Conservation (phyloP, 2,888 invertebrate genomes). For the Amblyjoppa proteus region DNA sequence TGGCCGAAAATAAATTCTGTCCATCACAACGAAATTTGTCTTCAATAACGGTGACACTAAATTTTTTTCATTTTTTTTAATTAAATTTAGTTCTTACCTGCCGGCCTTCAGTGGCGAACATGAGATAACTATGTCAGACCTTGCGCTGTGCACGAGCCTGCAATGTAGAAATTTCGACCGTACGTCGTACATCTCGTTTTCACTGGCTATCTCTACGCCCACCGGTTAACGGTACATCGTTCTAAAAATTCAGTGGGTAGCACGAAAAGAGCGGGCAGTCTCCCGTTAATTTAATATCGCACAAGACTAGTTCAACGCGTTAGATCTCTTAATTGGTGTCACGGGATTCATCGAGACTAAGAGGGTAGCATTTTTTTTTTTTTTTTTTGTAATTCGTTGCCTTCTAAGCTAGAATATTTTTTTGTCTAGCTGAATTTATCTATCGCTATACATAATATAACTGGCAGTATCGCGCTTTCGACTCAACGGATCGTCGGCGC, state of each 20-base stretch:
- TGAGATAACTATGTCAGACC: background rate
- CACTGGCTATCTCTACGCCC: slow-evolving; percentile 6
- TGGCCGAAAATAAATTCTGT: background rate
- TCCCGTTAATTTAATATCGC: slow-evolving; percentile 47
- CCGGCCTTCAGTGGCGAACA: background rate
- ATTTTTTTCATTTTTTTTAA: background rate
- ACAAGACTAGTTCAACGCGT: slow-evolving; percentile 11
- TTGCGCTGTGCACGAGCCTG: background rate
- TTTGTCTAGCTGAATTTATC: background rate
- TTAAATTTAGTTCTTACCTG: background rate
- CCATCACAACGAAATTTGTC: background rate
- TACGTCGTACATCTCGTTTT: slow-evolving; percentile 17
- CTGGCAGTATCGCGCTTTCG: background rate
- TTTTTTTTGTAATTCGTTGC: background rate
- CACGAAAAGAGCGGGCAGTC: slow-evolving; percentile 58
- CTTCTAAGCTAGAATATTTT: background rate
- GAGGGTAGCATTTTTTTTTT: background rate
- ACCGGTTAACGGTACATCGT: slow-evolving; percentile 64
- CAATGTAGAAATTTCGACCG: slow-evolving; percentile 19
- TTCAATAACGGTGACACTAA: background rate
- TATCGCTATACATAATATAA: background rate
- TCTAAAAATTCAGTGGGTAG: slow-evolving; percentile 73
- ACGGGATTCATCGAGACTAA: slow-evolving; percentile 31
- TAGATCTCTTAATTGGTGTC: slow-evolving; percentile 28
- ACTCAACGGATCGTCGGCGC: background rate